Conservation (phyloP, 2,113 vertebrate genomes). For the Indicator maculatus region DNA sequence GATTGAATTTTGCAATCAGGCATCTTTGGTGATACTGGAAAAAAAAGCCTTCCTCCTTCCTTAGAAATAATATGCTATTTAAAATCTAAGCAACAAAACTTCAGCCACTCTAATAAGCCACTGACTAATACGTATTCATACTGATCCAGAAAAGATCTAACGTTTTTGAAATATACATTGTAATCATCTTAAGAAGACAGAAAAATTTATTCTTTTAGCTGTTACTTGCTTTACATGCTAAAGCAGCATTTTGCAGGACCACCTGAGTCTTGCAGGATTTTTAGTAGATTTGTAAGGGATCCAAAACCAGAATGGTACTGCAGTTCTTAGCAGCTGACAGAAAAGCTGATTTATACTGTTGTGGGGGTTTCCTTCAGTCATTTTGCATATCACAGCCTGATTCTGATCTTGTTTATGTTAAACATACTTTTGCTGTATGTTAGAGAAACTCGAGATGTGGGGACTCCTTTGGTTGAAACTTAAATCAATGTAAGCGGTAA, state of each 20-base stretch:
- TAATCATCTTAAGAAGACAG: background rate
- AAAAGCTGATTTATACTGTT: background rate
- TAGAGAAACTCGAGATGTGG: background rate
- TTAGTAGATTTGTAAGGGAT: background rate
- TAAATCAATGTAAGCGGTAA: background rate
- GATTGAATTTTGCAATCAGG: conserved; percentile 46
- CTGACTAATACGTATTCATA: conserved; percentile 32
- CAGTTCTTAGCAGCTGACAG: background rate
- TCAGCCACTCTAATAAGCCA: conserved; percentile 20
- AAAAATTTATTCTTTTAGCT: background rate
- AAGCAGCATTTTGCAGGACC: background rate
- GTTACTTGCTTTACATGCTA: background rate
- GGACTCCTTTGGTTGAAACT: background rate
- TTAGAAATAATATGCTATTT: background rate
- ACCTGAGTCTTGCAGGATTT: background rate
- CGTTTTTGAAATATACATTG: background rate
- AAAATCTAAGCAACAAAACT: conserved; percentile 46
- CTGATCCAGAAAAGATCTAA: background rate
- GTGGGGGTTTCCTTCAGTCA: background rate
- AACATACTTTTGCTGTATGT: background rate
- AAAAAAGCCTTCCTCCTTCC: background rate
- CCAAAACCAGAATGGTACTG: background rate
- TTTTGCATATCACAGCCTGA: background rate
- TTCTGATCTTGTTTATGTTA: background rate
- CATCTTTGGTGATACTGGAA: background rate